Percentiles rank a stretch among this genome's conserved stretches.
These are phyloP conservation scores for Nephrocerus scutellatus DNA, from an alignment of 2,888 invertebrate genomes.

Conservation along the genomic window DNA sequence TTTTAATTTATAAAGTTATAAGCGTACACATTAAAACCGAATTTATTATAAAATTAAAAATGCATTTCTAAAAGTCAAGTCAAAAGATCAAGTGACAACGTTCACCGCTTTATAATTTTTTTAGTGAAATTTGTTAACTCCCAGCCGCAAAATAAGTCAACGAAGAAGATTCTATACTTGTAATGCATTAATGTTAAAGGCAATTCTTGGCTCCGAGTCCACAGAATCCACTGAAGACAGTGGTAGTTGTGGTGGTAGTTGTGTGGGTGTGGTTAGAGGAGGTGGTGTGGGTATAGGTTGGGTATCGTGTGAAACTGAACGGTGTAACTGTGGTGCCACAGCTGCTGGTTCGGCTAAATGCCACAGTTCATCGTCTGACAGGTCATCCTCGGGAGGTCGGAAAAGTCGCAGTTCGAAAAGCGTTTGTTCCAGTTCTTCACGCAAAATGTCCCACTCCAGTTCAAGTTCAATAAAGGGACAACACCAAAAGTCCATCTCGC, in stretches of 20 bases:
- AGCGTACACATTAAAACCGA: too few relatives aligned
- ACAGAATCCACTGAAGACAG: conserved; percentile 37
- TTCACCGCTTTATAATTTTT: too few relatives aligned
- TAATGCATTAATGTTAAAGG: conserved; percentile 47
- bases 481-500: conserved; percentile 36
- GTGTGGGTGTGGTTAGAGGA: conserved; percentile 19
- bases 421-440: conserved; percentile 24
- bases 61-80: too few relatives aligned
- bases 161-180: conserved; percentile 35
- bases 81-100: too few relatives aligned
- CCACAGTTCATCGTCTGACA: too few relatives aligned
- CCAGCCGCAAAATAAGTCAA: conserved; percentile 36
- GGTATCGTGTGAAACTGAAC: too few relatives aligned
- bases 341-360: conserved; percentile 15
- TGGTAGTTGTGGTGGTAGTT: conserved; percentile 21
- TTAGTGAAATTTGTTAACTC: too few relatives aligned
- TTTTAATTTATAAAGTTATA: too few relatives aligned
- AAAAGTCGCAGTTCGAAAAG: conserved; percentile 29
- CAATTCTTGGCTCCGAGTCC: conserved; percentile 40
- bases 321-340: conserved; percentile 3
- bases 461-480: conserved; percentile 29
- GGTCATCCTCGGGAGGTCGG: conserved; percentile 26
- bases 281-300: conserved; percentile 21
- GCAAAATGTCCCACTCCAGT: conserved; percentile 33
- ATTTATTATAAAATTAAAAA: too few relatives aligned